Percentiles rank a stretch among this genome's conserved stretches.
Evolutionary conservation across 2,113 vertebrate genomes (phyloP).

Genomic region (Mirounga angustirostris): DNA sequence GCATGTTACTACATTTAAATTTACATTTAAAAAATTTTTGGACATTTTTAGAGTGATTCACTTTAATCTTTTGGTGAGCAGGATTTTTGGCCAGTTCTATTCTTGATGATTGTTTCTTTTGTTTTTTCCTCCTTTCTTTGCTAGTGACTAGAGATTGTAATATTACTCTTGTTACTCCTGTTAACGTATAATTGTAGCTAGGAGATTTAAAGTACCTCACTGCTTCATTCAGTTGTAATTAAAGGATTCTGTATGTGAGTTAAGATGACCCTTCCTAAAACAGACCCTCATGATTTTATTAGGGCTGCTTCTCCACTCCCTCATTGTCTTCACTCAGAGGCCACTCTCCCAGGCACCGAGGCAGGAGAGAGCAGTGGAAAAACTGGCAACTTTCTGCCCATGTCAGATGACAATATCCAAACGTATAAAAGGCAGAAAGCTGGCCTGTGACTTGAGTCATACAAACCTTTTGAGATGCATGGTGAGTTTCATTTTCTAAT

Average conservation of each 20-base stretch:
- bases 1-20: neutral
- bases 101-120: neutral
- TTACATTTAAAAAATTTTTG: neutral
- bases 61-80: neutral
- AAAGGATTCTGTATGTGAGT: constrained; percentile 58
- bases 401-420: constrained; percentile 47
- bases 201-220: constrained; percentile 54
- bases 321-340: constrained; percentile 37
- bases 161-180: neutral
- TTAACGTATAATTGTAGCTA: neutral
- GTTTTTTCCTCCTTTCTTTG: neutral
- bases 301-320: neutral
- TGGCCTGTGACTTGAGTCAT: constrained; percentile 8
- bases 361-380: constrained; percentile 56
- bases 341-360: neutral
- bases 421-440: constrained; percentile 41
- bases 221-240: constrained; percentile 62
- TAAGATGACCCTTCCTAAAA: constrained; percentile 30
- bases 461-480: constrained; percentile 68
- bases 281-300: constrained; percentile 50
- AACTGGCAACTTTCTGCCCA: neutral
- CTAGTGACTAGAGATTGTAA: neutral
- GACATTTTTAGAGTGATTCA: neutral
- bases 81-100: neutral
- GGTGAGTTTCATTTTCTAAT: constrained; percentile 68